These are phyloP conservation scores for Stylophora pistillata DNA, from an alignment of 64 coral and sea anemone genomes.

Conservation along the genomic window DNA sequence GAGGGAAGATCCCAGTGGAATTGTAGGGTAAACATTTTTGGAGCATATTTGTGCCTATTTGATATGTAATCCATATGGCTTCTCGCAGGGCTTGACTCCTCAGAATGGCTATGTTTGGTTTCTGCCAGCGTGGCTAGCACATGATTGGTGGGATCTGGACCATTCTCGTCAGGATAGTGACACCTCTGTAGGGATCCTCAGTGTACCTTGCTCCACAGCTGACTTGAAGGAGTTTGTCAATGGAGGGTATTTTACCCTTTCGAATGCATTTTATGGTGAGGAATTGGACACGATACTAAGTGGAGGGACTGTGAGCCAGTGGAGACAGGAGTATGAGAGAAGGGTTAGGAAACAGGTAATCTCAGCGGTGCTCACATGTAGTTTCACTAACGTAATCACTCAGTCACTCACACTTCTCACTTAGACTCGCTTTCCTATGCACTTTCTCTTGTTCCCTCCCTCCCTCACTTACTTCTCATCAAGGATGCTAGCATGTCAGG, in stretches of 20 bases:
- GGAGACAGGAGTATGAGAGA: conserved; percentile 71
- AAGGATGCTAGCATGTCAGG: too few relatives aligned
- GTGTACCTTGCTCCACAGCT: conserved; percentile 43
- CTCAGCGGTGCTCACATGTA: not conserved
- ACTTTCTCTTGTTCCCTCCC: too few relatives aligned
- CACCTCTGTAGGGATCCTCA: not conserved
- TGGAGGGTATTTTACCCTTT: conserved; percentile 85
- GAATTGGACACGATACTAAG: conserved; percentile 21
- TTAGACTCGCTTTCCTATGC: too few relatives aligned
- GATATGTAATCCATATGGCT: not conserved
- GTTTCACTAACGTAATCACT: too few relatives aligned
- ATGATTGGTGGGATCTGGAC: conserved; percentile 57
- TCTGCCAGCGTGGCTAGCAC: conserved; percentile 79
- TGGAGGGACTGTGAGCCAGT: conserved; percentile 60
- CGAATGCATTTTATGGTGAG: conserved; percentile 74
- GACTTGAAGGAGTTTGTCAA: conserved; percentile 71
- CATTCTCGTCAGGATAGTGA: not conserved
- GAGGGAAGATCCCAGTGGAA: too few relatives aligned
- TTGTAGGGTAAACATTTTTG: too few relatives aligned
- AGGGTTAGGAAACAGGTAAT: conserved; percentile 59
- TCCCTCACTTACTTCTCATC: too few relatives aligned
- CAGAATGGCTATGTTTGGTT: conserved; percentile 91
- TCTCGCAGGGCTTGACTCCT: conserved; percentile 61
- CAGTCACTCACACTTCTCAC: too few relatives aligned
- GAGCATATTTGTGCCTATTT: not conserved